Evolutionary conservation across 1,140 invertebrate species (phyloP).

Genomic region (Laupala kohalensis): DNA sequence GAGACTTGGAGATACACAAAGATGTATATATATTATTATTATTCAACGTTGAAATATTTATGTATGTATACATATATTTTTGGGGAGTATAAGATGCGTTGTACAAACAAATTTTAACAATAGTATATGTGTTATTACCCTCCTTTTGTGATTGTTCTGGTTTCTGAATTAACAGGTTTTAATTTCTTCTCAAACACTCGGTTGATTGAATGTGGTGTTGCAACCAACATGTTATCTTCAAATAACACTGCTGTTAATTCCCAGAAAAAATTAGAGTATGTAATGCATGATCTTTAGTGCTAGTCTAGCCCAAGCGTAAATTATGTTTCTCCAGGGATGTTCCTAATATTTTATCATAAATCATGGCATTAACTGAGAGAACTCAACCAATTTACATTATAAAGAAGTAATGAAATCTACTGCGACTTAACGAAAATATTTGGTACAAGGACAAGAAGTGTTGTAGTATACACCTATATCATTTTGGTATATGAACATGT

Average conservation of each 20-base stretch:
- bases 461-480: not conserved
- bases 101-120: constrained; percentile 8
- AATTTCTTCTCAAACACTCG: too few species aligned
- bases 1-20: not conserved
- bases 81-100: constrained; percentile 13
- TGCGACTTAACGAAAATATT: not conserved
- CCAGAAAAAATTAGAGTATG: not conserved
- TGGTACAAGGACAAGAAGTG: not conserved
- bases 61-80: constrained; percentile 15
- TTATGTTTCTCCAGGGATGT: not conserved
- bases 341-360: not conserved
- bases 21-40: constrained; percentile 9
- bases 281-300: not conserved
- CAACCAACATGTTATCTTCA: not conserved
- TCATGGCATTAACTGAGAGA: not conserved
- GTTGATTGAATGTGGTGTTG: not conserved
- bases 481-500: not conserved
- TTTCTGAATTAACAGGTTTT: too few species aligned
- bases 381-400: not conserved
- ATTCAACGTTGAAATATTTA: constrained; percentile 14
- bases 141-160: not conserved
- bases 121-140: constrained; percentile 8
- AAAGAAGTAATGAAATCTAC: not conserved
- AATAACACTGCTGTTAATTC: not conserved
- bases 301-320: not conserved